These are phyloP conservation scores for Pinctada fucata DNA, from an alignment of 2,888 invertebrate genomes.

Conservation along the genomic window DNA sequence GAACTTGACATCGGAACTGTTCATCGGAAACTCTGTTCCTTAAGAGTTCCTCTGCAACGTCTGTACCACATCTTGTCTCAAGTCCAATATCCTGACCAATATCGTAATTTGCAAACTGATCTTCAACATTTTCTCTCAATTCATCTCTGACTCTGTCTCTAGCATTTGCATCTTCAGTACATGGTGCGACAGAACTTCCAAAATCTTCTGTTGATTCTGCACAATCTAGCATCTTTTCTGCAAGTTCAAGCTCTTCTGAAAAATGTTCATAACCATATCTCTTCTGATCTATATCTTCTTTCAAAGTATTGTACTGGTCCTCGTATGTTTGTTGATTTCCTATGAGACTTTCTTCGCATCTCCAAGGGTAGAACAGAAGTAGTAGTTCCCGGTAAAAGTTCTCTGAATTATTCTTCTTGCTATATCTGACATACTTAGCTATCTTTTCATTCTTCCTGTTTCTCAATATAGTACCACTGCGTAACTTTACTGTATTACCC, in stretches of 20 bases:
- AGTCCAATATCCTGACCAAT: conserved; percentile 25
- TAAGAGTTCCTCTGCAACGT: conserved; percentile 21
- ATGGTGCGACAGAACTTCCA: conserved; percentile 14
- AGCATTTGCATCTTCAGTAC: conserved; percentile 2
- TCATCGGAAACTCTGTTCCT: conserved; percentile 34
- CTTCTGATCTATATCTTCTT: conserved; percentile 18
- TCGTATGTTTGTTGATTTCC: conserved; percentile 11
- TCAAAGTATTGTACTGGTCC: conserved; percentile 23
- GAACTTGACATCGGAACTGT: conserved; percentile 21
- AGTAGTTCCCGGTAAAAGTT: conserved; percentile 43
- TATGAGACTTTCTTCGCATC: conserved; percentile 47
- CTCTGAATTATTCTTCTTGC: conserved; percentile 47
- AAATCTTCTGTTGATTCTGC: conserved; percentile 17
- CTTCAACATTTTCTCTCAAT: conserved; percentile 8
- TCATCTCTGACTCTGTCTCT: background rate
- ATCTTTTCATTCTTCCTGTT: conserved; percentile 14
- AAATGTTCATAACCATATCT: conserved; percentile 21
- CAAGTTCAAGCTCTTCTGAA: background rate
- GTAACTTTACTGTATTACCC: no score
- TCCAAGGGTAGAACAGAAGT: conserved; percentile 62
- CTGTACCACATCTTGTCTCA: background rate
- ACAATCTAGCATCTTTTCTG: background rate
- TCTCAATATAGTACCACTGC: background rate
- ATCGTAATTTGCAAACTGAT: conserved; percentile 22
- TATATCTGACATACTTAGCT: conserved; percentile 43